Evolutionary conservation across 1,140 invertebrate species (phyloP).

Genomic region (Diploscapter pachys): DNA sequence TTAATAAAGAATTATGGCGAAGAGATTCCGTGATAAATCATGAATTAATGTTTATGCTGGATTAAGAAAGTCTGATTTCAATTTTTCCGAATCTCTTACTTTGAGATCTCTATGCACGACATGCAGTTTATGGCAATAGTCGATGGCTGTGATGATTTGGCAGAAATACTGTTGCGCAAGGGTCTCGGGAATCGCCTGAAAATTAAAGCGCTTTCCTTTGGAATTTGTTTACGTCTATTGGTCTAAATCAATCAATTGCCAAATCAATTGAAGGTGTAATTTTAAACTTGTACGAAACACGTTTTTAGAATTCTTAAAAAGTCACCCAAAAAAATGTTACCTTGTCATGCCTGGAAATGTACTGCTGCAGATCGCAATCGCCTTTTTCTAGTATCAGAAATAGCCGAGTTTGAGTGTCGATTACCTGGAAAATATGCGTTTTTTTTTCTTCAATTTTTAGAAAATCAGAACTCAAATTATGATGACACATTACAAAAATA

Average conservation of each 20-base stretch:
- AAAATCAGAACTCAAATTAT: not conserved
- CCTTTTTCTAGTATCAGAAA: constrained; percentile 87
- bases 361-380: constrained; percentile 98
- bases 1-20: no score
- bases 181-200: constrained; percentile 66
- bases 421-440: constrained; percentile 64
- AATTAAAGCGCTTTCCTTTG: not conserved
- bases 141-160: constrained; percentile 93
- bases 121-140: constrained; percentile 92
- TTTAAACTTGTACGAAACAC: no score
- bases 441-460: not conserved
- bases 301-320: constrained; percentile 60
- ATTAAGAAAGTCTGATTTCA: not conserved
- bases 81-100: constrained; percentile 22
- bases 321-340: constrained; percentile 38
- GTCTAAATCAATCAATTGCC: no score
- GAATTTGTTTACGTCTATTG: no score
- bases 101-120: constrained; percentile 80
- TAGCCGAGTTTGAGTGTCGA: constrained; percentile 78
- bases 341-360: constrained; percentile 91
- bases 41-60: no score
- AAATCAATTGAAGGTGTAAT: no score
- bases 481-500: no score
- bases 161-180: constrained; percentile 78
- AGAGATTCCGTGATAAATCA: no score